Evolutionary conservation across 1,140 invertebrate species (phyloP).

Genomic region (Drosophila nasuta): DNA sequence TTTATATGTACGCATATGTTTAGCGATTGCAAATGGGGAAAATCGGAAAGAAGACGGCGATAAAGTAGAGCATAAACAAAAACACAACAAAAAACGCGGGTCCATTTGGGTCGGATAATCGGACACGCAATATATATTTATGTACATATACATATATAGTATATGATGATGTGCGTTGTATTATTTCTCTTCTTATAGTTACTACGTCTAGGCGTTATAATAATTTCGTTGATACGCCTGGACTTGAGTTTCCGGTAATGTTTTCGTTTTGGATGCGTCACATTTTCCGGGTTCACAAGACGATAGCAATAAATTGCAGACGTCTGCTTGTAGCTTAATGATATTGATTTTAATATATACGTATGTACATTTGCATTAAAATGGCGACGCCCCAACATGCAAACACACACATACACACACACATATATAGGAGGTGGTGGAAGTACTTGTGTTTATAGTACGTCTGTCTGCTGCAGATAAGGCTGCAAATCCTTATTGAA

Average conservation of each 20-base stretch:
- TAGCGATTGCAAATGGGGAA: slow-evolving; percentile 12
- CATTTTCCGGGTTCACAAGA: slow-evolving; percentile 58
- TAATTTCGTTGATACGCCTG: slow-evolving; percentile 51
- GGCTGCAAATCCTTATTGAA: slow-evolving; percentile 34
- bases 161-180: slow-evolving; percentile 12
- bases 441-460: not conserved
- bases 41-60: not conserved
- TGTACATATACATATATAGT: too few relatives aligned
- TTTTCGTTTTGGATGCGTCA: slow-evolving; percentile 45
- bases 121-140: slow-evolving; percentile 59
- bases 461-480: slow-evolving; percentile 54
- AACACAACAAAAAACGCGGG: slow-evolving; percentile 1
- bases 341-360: slow-evolving; percentile 39
- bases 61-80: slow-evolving; percentile 10
- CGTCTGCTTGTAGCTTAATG: slow-evolving; percentile 17
- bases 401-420: slow-evolving; percentile 11
- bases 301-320: slow-evolving; percentile 47
- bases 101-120: slow-evolving; percentile 38
- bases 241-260: slow-evolving; percentile 59
- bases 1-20: slow-evolving; percentile 3
- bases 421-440: slow-evolving; percentile 15
- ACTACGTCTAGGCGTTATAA: slow-evolving; percentile 40
- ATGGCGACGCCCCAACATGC: slow-evolving; percentile 30
- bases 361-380: slow-evolving; percentile 22
- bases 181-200: slow-evolving; percentile 25